Evolutionary conservation across 2,888 invertebrate genomes (phyloP).

Genomic region (Euplagia quadripunctaria): DNA sequence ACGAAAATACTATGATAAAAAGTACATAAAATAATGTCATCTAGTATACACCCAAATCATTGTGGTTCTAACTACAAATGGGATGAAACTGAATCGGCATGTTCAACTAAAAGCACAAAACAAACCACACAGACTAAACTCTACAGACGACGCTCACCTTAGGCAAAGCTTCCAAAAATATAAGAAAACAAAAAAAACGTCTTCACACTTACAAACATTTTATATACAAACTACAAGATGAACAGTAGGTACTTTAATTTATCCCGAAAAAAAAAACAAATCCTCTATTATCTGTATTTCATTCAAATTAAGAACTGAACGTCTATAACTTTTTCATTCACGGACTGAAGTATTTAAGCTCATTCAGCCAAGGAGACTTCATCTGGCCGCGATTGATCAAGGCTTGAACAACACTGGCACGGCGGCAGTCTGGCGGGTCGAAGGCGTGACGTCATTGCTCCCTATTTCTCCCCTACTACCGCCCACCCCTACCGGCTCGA

Average conservation of each 20-base stretch:
- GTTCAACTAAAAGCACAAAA: constrained; percentile 33
- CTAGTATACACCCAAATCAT: not conserved
- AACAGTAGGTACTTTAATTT: constrained; percentile 25
- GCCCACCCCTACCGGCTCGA: constrained; percentile 58
- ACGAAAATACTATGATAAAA: not conserved
- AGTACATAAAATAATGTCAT: constrained; percentile 1
- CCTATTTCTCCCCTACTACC: constrained; percentile 49
- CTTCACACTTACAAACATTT: constrained; percentile 56
- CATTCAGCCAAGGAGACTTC: constrained; percentile 54
- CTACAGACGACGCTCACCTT: constrained; percentile 55
- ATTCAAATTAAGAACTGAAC: constrained; percentile 37
- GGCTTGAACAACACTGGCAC: constrained; percentile 66
- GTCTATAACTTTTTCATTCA: constrained; percentile 45
- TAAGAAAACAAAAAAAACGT: constrained; percentile 52
- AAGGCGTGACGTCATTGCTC: constrained; percentile 76
- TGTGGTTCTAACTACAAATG: constrained; percentile 30
- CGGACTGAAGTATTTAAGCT: constrained; percentile 40
- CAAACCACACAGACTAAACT: constrained; percentile 41
- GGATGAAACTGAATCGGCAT: constrained; percentile 36
- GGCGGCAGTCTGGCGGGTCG: constrained; percentile 76
- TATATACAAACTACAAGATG: constrained; percentile 52
- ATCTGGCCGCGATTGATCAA: constrained; percentile 70
- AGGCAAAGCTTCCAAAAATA: constrained; percentile 62
- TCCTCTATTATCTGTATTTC: constrained; percentile 13
- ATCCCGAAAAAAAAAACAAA: constrained; percentile 26